A percentile compares a stretch with the other conserved stretches of the same genome.
These are phyloP conservation scores for Tyrannus savana DNA, from an alignment of 2,113 vertebrate genomes.

Conservation along the genomic window DNA sequence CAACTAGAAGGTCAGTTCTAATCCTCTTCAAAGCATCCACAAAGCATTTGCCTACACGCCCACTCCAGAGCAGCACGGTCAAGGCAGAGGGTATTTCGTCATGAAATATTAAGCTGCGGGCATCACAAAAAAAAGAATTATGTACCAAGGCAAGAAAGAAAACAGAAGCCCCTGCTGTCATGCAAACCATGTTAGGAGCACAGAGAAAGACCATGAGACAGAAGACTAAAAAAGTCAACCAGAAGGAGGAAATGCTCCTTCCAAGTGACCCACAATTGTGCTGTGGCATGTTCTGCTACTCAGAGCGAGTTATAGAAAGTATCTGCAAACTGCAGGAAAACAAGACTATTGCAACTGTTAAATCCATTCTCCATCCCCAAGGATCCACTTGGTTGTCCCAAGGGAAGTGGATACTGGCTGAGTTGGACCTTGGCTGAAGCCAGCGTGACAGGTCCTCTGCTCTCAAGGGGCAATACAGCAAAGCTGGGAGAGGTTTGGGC, in stretches of 20 bases:
- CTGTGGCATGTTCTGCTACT: background rate
- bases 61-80: background rate
- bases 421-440: background rate
- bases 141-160: background rate
- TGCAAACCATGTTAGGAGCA: background rate
- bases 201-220: background rate
- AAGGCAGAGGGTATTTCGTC: background rate
- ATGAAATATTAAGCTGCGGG: background rate
- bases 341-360: accelerated
- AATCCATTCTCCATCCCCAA: background rate
- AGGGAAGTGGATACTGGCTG: background rate
- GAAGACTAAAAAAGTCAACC: background rate
- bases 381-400: background rate
- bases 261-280: background rate
- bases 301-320: background rate
- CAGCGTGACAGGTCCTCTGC: background rate
- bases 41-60: background rate
- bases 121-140: background rate
- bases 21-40: background rate
- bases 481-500: background rate
- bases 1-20: background rate
- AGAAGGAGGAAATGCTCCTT: background rate
- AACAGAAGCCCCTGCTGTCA: background rate
- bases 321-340: background rate
- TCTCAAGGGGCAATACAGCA: background rate